Evolutionary conservation across 2,888 invertebrate genomes (phyloP).

Genomic region (Phasia obesa): DNA sequence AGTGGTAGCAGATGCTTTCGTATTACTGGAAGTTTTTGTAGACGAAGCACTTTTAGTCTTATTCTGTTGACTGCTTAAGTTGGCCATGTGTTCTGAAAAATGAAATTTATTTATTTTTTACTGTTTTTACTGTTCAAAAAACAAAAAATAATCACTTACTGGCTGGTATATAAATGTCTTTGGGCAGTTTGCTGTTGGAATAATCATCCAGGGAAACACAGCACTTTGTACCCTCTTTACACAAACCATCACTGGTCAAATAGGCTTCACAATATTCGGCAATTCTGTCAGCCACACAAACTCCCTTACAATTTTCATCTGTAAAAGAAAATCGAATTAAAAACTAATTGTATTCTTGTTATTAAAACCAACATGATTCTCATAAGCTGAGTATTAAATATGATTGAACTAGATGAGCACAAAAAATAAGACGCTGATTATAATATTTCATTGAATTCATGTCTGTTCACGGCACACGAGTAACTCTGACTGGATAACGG

Average conservation of each 20-base stretch:
- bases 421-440: too few species aligned
- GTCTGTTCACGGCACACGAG: too few species aligned
- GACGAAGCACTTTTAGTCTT: slow-evolving; percentile 74
- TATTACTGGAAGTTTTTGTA: slow-evolving; percentile 80
- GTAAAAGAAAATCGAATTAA: neutral
- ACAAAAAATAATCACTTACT: slow-evolving; percentile 81
- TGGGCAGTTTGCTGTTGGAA: slow-evolving; percentile 86
- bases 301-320: slow-evolving; percentile 87
- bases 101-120: neutral
- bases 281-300: slow-evolving; percentile 91
- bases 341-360: too few species aligned
- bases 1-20: slow-evolving; percentile 68
- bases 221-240: slow-evolving; percentile 89
- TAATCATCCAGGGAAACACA: slow-evolving; percentile 91
- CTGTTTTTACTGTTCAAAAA: neutral
- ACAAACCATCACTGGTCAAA: slow-evolving; percentile 87
- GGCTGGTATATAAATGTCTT: slow-evolving; percentile 89
- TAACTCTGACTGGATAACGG: too few species aligned
- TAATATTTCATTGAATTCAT: too few species aligned
- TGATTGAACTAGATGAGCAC: too few species aligned
- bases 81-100: slow-evolving; percentile 79
- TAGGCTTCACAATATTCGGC: slow-evolving; percentile 94
- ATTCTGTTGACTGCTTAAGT: slow-evolving; percentile 75
- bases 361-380: too few species aligned
- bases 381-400: too few species aligned